These are phyloP conservation scores for Elaphurus davidianus DNA, from an alignment of 2,113 vertebrate genomes.

Conservation along the genomic window DNA sequence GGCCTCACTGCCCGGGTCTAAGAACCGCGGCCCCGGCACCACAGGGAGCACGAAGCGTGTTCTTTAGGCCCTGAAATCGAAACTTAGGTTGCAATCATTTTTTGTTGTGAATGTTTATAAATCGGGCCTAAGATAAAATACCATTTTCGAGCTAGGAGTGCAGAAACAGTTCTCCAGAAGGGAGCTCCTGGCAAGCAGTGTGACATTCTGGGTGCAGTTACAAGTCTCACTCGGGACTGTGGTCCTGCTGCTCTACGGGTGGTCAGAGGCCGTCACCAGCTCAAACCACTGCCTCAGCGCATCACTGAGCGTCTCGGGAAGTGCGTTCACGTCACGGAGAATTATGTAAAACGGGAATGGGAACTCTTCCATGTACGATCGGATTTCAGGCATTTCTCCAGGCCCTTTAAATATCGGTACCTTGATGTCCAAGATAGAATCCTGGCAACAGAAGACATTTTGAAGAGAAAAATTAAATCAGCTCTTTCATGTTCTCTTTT, in stretches of 20 bases:
- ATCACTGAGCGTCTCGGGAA: constrained; percentile 96
- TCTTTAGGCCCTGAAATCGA: background rate
- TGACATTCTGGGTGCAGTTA: background rate
- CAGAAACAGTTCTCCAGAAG: constrained; percentile 1
- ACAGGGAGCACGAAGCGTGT: background rate
- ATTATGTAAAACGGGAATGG: constrained; percentile 98
- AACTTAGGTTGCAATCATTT: background rate
- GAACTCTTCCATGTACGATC: constrained; percentile 98
- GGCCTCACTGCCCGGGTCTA: background rate
- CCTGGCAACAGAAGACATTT: constrained; percentile 81
- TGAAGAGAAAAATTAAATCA: background rate
- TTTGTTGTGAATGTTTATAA: background rate
- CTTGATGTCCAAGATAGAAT: constrained; percentile 99
- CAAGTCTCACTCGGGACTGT: background rate
- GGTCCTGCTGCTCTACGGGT: constrained; percentile 56
- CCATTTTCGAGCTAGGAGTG: background rate
- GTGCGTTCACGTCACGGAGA: constrained; percentile 91
- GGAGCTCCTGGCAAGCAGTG: background rate
- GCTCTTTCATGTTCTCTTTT: background rate
- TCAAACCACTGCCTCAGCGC: constrained; percentile 99
- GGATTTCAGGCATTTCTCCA: constrained; percentile 95
- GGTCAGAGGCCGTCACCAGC: constrained; percentile 90
- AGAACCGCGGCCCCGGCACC: background rate
- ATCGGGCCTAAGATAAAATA: background rate
- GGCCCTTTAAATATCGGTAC: constrained; percentile 95